These are phyloP conservation scores for Anabas testudineus DNA, from an alignment of 2,797 vertebrate species.

Conservation along the genomic window DNA sequence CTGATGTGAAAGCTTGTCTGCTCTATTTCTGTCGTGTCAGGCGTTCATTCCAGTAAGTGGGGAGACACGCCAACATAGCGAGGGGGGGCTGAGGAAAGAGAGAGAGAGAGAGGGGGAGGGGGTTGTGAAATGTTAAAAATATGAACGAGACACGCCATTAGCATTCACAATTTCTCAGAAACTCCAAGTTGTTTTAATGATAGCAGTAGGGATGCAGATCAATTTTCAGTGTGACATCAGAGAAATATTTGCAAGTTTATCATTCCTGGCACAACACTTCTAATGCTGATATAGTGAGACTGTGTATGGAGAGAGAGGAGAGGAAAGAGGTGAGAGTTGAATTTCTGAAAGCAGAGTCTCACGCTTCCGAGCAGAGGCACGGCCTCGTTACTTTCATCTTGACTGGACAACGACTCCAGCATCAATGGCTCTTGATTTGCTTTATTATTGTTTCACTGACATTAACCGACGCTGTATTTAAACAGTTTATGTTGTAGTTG, in stretches of 20 bases:
- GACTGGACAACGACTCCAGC: background rate
- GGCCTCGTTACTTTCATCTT: constrained; percentile 24
- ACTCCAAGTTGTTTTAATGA: background rate
- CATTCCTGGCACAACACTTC: background rate
- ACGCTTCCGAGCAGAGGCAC: constrained; percentile 13
- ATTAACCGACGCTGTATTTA: background rate
- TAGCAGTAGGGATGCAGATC: background rate
- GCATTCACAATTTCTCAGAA: background rate
- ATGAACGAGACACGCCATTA: background rate
- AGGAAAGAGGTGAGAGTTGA: constrained; percentile 18
- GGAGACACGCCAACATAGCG: constrained; percentile 24
- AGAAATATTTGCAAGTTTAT: background rate
- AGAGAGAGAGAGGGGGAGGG: background rate
- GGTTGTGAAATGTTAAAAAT: background rate
- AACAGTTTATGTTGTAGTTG: background rate
- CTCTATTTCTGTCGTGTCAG: constrained; percentile 80
- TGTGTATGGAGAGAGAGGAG: background rate
- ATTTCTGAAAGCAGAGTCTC: constrained; percentile 7
- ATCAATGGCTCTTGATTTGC: background rate
- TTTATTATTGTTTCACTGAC: background rate
- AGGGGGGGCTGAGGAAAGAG: background rate
- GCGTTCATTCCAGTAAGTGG: constrained; percentile 72
- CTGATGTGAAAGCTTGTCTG: constrained; percentile 33
- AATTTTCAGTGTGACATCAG: background rate
- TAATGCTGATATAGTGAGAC: background rate